These are phyloP conservation scores for Apodemia zela DNA, from an alignment of 2,888 invertebrate genomes.

Conservation along the genomic window DNA sequence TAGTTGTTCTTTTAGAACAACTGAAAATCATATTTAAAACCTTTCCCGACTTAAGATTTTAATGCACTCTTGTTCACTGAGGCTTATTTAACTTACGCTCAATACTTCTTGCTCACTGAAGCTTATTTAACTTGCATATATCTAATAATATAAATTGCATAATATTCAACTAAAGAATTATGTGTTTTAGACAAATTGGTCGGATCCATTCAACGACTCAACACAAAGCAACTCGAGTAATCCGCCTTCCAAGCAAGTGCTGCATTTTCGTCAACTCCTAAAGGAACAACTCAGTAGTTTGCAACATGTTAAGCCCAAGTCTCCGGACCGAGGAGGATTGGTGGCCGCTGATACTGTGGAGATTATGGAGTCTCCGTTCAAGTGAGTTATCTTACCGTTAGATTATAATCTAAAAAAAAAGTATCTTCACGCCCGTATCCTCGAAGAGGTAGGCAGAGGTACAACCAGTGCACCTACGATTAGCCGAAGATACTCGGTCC, in stretches of 20 bases:
- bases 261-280: constrained; percentile 59
- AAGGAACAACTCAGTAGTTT: constrained; percentile 55
- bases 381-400: constrained; percentile 45
- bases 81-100: too few relatives aligned
- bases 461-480: too few relatives aligned
- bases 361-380: constrained; percentile 65
- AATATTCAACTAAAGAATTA: background rate
- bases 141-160: constrained; percentile 32
- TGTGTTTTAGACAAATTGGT: constrained; percentile 33
- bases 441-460: too few relatives aligned
- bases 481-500: too few relatives aligned
- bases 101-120: too few relatives aligned
- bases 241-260: constrained; percentile 65
- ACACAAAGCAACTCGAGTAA: constrained; percentile 61
- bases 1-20: too few relatives aligned
- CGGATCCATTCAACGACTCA: constrained; percentile 61
- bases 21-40: too few relatives aligned
- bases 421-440: too few relatives aligned
- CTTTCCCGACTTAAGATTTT: too few relatives aligned
- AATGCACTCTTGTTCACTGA: too few relatives aligned
- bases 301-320: constrained; percentile 38
- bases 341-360: constrained; percentile 56
- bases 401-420: too few relatives aligned
- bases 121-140: constrained; percentile 5
- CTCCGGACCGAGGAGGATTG: constrained; percentile 48